Evolutionary conservation across 1,140 invertebrate genomes (phyloP), one percentile per base, ranked within the genome.

Genomic region (Eueides isabella): DNA sequence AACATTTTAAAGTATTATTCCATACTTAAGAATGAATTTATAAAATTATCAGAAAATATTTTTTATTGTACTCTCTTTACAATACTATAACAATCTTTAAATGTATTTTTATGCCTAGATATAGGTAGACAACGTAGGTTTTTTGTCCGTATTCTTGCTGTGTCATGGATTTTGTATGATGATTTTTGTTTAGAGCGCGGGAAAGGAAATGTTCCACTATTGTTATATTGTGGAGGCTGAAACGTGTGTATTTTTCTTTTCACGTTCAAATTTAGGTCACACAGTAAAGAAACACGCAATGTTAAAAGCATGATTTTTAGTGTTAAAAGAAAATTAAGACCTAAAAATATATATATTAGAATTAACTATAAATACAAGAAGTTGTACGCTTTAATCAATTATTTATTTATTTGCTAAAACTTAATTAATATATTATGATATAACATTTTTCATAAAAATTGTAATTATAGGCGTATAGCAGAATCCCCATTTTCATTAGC

Each of bases 401-500:
- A n/a, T n/a, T 19, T 19, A 44, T 55, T 55, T 55, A 26, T 26
- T 7, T 55, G n/a, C 11, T 55, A 26, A 55, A 55, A 23, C 48
- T 12, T 55, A 26, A 23, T 55, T 55, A 55, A 23, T 26, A 55
- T 9, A 55, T 55, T 55, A 55, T 26, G 26, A 55, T 55, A 26
- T 55, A 55, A 26, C 11, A 55, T 14, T 0, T 55, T 55, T 55
- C 23, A 55, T 26, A 55, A 55, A 55, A 55, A 55, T 55, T 55
- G 19, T 69, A 64, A 69, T 64, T 65, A 69, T 28, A 61, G 31
- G 38, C 31, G 31, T 61, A 68, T 63, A 68, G 61, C 28, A 69
- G 41, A 64, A 74, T 74, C 74, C 61, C 67, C 74, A 80, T 80
- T 85, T 85, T 90, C 79, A 89, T 88, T 88, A 87, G 80, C 71